Evolutionary conservation across 2,888 invertebrate genomes (phyloP).

Genomic region (Drosophila meridionalis): DNA sequence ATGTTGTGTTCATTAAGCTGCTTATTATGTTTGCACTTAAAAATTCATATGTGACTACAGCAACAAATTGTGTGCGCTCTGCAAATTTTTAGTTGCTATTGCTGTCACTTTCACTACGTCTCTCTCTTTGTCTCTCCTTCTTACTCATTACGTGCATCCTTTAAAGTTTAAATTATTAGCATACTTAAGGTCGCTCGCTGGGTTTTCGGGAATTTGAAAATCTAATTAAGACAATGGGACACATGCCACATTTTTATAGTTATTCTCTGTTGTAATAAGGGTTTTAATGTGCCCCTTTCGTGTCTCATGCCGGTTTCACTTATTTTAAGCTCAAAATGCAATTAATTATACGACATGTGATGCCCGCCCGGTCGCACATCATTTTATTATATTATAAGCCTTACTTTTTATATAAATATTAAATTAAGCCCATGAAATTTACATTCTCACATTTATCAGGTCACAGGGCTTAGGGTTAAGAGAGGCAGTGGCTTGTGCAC

Average conservation of each 20-base stretch:
- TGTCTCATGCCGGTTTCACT: slow-evolving; percentile 1
- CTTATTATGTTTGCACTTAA: slow-evolving; percentile 81
- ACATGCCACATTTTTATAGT: slow-evolving; percentile 50
- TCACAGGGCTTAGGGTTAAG: slow-evolving; percentile 5
- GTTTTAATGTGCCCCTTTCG: slow-evolving; percentile 19
- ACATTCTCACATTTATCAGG: slow-evolving; percentile 36
- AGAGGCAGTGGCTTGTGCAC: background rate
- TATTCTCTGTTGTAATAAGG: slow-evolving; percentile 49
- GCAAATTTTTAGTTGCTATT: slow-evolving; percentile 49
- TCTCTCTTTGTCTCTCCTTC: background rate
- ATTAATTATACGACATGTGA: slow-evolving; percentile 71
- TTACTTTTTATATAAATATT: slow-evolving; percentile 63
- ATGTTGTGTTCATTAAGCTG: slow-evolving; percentile 74
- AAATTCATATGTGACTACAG: slow-evolving; percentile 77
- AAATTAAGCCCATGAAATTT: slow-evolving; percentile 57
- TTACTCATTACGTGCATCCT: slow-evolving; percentile 11
- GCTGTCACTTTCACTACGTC: slow-evolving; percentile 1
- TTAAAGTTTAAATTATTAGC: slow-evolving; percentile 70
- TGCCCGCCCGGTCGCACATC: slow-evolving; percentile 11
- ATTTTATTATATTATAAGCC: slow-evolving; percentile 19
- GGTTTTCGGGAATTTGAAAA: slow-evolving; percentile 54
- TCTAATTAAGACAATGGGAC: slow-evolving; percentile 52
- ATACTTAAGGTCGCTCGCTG: slow-evolving; percentile 59
- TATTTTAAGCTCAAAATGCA: slow-evolving; percentile 67
- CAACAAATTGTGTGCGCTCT: slow-evolving; percentile 56